Conservation (phyloP, 2,888 invertebrate genomes). For the Drosophila ezoana region DNA sequence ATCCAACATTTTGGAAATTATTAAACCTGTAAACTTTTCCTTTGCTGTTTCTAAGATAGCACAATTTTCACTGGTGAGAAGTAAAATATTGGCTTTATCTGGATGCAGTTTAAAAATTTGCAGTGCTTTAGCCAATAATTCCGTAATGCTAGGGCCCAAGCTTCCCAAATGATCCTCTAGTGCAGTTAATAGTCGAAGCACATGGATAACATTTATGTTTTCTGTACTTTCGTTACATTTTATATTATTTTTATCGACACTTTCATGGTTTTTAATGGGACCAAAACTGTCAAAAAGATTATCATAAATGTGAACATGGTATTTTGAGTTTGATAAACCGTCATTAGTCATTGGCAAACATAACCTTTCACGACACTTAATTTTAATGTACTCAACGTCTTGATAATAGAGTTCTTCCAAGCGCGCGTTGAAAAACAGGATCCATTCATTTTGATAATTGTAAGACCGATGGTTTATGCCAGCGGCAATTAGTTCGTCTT, state of each 20-base stretch:
- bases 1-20: constrained; percentile 88
- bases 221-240: background rate
- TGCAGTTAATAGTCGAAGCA: constrained; percentile 91
- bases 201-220: constrained; percentile 86
- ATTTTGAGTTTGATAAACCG: constrained; percentile 87
- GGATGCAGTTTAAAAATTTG: constrained; percentile 84
- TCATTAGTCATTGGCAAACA: constrained; percentile 82
- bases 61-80: constrained; percentile 89
- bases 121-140: constrained; percentile 85
- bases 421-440: constrained; percentile 91
- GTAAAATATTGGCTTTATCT: constrained; percentile 89
- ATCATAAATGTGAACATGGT: constrained; percentile 87
- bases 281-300: background rate
- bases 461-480: constrained; percentile 89
- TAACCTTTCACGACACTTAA: constrained; percentile 73
- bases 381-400: constrained; percentile 86
- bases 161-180: constrained; percentile 92
- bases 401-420: constrained; percentile 91
- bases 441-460: constrained; percentile 95
- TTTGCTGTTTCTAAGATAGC: constrained; percentile 85
- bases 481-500: constrained; percentile 88
- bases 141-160: constrained; percentile 91
- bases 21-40: constrained; percentile 86
- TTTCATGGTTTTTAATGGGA: background rate
- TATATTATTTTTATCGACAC: background rate